phyloP scores from a whole-genome alignment of 2,888 invertebrate genomes.

The Abrostola triplasia region DNA sequence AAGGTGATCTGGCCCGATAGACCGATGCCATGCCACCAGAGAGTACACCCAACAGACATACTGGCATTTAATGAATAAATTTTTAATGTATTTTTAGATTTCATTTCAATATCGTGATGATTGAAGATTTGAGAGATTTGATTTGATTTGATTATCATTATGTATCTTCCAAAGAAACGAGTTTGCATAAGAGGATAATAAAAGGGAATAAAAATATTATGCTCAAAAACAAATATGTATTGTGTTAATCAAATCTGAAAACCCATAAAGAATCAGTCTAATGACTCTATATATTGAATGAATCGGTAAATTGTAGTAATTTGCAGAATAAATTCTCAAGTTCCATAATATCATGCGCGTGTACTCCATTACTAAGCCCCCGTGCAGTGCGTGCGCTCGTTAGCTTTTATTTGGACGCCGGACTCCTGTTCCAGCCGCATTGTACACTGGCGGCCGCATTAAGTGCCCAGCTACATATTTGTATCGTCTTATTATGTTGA shows the following conservation, averaged over 20 bases:
- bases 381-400: slow-evolving; percentile 79
- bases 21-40: slow-evolving; percentile 79
- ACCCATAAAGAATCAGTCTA: not conserved
- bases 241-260: too few species aligned
- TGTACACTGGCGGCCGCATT: slow-evolving; percentile 66
- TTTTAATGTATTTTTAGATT: not conserved
- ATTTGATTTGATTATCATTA: too few species aligned
- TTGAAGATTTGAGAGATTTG: not conserved
- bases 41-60: slow-evolving; percentile 58
- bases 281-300: not conserved
- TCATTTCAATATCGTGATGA: not conserved
- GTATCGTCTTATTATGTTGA: not conserved
- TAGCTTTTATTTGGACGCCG: slow-evolving; percentile 87
- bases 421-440: slow-evolving; percentile 80
- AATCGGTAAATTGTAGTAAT: not conserved
- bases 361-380: slow-evolving; percentile 84
- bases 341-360: slow-evolving; percentile 57
- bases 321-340: not conserved
- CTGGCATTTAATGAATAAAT: slow-evolving; percentile 18
- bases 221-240: too few species aligned
- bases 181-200: too few species aligned
- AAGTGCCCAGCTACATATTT: slow-evolving; percentile 6
- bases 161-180: too few species aligned
- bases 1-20: slow-evolving; percentile 88
- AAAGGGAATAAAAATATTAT: too few species aligned